phyloP scores from a whole-genome alignment of 92 coral and sea anemone species.

The Porites lobata region DNA sequence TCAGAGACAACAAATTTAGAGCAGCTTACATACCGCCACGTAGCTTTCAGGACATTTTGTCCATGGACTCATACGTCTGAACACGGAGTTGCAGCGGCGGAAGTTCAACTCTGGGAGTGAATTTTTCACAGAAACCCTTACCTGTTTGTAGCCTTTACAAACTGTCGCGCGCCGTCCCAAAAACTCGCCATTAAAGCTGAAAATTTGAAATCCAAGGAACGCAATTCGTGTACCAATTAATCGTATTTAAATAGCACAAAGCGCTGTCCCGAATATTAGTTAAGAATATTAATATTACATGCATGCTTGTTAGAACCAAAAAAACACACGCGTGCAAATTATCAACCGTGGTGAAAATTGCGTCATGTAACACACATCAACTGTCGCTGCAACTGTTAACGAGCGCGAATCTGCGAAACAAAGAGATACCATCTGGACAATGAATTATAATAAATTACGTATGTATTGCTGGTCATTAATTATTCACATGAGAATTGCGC shows the following conservation, averaged over 20 bases:
- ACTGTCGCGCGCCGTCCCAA: constrained; percentile 9
- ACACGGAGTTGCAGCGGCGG: not conserved
- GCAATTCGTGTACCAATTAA: not conserved
- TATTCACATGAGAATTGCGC: not conserved
- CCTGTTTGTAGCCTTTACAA: constrained; percentile 15
- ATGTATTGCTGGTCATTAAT: not conserved
- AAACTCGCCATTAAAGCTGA: constrained; percentile 25
- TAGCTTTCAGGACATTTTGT: not conserved
- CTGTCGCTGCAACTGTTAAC: constrained; percentile 15
- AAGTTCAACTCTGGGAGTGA: no score
- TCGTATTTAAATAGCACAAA: not conserved
- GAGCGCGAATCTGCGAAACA: constrained; percentile 5
- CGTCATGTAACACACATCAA: constrained; percentile 37
- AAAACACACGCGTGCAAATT: not conserved
- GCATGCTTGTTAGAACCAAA: not conserved
- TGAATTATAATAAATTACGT: constrained; percentile 5
- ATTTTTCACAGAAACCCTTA: not conserved
- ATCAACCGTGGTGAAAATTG: not conserved
- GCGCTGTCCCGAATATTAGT: not conserved
- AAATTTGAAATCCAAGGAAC: not conserved
- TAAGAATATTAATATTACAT: constrained; percentile 4
- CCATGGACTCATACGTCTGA: not conserved
- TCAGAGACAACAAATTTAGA: not conserved
- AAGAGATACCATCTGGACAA: not conserved
- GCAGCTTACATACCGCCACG: no score